Evolutionary conservation across 2,113 vertebrate genomes (phyloP).

Genomic region (Jaculus jaculus): DNA sequence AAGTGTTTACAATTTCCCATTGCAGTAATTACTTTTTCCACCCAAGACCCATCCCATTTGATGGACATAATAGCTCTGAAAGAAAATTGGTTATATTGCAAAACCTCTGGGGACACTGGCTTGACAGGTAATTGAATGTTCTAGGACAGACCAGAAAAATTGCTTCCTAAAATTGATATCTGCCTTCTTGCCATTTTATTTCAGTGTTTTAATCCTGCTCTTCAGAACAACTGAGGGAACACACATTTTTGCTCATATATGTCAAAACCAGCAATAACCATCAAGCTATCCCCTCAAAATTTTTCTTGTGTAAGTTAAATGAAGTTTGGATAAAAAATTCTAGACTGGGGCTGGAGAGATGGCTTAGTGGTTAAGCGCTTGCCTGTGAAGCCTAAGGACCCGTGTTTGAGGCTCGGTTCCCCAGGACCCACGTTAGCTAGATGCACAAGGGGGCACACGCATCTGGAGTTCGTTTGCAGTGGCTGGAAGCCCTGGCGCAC

Average conservation of each 20-base stretch:
- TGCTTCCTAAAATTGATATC: not conserved
- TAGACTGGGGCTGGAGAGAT: too few relatives aligned
- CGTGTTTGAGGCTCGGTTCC: too few relatives aligned
- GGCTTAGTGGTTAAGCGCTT: too few relatives aligned
- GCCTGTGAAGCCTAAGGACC: too few relatives aligned
- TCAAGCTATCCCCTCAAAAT: not conserved
- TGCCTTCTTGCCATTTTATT: not conserved
- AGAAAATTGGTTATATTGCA: not conserved
- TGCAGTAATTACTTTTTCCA: not conserved
- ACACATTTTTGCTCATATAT: not conserved
- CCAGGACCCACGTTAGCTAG: too few relatives aligned
- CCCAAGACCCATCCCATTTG: not conserved
- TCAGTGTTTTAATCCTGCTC: not conserved
- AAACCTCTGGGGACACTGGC: not conserved
- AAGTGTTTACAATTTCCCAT: constrained; percentile 9
- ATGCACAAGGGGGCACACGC: too few relatives aligned
- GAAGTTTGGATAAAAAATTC: not conserved
- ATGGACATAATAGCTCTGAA: not conserved
- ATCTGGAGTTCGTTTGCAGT: too few relatives aligned
- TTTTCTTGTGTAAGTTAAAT: not conserved
- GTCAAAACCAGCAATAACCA: not conserved
- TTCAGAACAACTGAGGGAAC: not conserved
- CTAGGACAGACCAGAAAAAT: not conserved
- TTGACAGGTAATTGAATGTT: not conserved
- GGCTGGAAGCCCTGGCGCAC: too few relatives aligned